phyloP scores from a whole-genome alignment of 2,113 vertebrate species.

The Clarias batrachus region DNA sequence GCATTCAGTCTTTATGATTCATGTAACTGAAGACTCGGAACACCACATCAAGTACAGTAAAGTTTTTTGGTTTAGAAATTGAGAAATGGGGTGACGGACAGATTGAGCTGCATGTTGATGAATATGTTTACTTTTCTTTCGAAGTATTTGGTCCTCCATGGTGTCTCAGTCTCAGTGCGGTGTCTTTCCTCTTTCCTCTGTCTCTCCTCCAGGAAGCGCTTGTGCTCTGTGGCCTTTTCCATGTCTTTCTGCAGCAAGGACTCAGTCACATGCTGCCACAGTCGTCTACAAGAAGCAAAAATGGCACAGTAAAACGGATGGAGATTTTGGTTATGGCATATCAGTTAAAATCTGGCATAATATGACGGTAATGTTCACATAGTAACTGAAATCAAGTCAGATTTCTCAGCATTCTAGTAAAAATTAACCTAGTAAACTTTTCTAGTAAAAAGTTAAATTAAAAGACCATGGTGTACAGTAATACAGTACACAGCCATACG shows the following conservation, averaged over 20 bases:
- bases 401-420: neutral
- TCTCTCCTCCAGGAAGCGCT: slow-evolving; percentile 85
- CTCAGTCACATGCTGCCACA: slow-evolving; percentile 92
- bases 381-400: neutral
- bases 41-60: neutral
- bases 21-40: neutral
- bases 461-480: neutral
- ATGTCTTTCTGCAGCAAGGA: slow-evolving; percentile 87
- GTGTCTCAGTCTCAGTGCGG: slow-evolving; percentile 82
- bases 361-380: neutral
- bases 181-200: slow-evolving; percentile 89
- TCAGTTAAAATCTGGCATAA: neutral
- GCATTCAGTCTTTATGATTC: slow-evolving; percentile 13
- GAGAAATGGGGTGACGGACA: neutral
- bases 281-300: slow-evolving; percentile 68
- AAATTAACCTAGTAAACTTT: no score
- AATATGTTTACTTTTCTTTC: slow-evolving; percentile 78
- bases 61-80: slow-evolving; percentile 3
- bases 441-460: no score
- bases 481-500: neutral
- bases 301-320: neutral
- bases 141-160: slow-evolving; percentile 91
- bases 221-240: slow-evolving; percentile 93
- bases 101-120: neutral
- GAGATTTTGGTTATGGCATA: neutral